Conservation (phyloP, 2,797 vertebrate genomes). For the Propithecus perrieri region DNA sequence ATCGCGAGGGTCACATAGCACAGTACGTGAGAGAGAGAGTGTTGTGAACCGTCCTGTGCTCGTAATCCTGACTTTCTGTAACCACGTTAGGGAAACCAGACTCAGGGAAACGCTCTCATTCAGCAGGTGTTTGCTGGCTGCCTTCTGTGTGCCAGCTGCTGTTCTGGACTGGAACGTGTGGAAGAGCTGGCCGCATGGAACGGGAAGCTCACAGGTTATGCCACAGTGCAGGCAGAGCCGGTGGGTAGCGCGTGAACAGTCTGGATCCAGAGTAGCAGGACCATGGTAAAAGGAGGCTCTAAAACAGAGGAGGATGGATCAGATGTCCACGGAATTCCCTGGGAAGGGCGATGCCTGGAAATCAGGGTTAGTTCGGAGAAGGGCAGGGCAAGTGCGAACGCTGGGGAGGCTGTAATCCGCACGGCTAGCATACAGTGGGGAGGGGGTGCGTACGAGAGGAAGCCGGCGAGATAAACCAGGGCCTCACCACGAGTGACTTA, state of each 20-base stretch:
- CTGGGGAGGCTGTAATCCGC: background rate
- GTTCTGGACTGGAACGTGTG: background rate
- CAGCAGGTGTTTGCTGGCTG: fast-evolving
- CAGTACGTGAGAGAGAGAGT: background rate
- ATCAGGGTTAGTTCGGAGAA: background rate
- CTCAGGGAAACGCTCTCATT: background rate
- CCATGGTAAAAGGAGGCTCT: background rate
- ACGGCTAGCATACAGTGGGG: fast-evolving
- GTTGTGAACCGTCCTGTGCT: fast-evolving
- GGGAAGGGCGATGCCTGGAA: background rate
- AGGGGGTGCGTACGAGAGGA: fast-evolving
- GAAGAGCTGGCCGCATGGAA: background rate
- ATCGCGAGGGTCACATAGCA: fast-evolving
- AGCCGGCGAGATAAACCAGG: background rate
- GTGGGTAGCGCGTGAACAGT: background rate
- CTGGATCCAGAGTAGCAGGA: fast-evolving
- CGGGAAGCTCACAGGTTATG: background rate
- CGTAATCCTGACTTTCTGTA: fast-evolving
- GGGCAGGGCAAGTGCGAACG: background rate
- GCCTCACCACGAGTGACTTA: fast-evolving
- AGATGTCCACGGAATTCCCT: background rate
- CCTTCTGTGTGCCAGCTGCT: background rate
- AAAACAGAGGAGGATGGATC: background rate
- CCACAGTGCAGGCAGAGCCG: too few relatives aligned
- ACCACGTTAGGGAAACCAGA: fast-evolving